Base-by-base conservation (phyloP, 92 coral and sea anemone genomes). In the Scolanthus callimorphus region DNA sequence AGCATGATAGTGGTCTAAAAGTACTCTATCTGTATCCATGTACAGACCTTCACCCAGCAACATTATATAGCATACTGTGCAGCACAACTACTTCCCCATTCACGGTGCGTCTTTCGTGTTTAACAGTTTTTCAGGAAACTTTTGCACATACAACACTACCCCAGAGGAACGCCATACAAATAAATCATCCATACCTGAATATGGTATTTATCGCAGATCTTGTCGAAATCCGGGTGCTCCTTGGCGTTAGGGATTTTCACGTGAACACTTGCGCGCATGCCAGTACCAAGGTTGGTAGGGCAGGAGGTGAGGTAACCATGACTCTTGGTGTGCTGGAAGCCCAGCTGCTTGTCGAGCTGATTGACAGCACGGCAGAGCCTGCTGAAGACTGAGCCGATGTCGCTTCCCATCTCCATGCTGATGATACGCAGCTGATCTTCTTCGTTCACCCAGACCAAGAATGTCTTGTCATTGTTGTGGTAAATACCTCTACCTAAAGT, bases 231-330 rank as follows among this genome's bases (percentile, higher is more conserved):
- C 11, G 86, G 82, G 29, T 86, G 88, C 8, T 60, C 71, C 48
- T 65, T 55, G 26, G 95, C 95, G 19, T 78, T 78, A 12, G 97
- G 97, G 45, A 90, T 84, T 60, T 90, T 86, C 59, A 90, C 89
- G 71, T 90, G 97, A 24, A 90, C 97, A 58, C 95, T 86, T 1
- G 97, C 97, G 34, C 97, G 86, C 87, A 90, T 83, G 57, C 95
- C 97, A 25, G 97, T 90, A 4, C 97, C 97, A 55, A 90, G 95
- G 65, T 90, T 90, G 31, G 87, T 78, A 1, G 97, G 97, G 55
- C 97, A 90, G 24, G 97, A 78, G 25, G 95, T 70, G 4, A 90
- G 83, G 50, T 85, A 90, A 6, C 97, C 97, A 51, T 77, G 90
- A 13, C 55, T 47, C 25, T 69, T 53, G 1, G 81, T 78, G 39